Conservation (phyloP, 1,140 invertebrate genomes). For the Drosophila burlai region DNA sequence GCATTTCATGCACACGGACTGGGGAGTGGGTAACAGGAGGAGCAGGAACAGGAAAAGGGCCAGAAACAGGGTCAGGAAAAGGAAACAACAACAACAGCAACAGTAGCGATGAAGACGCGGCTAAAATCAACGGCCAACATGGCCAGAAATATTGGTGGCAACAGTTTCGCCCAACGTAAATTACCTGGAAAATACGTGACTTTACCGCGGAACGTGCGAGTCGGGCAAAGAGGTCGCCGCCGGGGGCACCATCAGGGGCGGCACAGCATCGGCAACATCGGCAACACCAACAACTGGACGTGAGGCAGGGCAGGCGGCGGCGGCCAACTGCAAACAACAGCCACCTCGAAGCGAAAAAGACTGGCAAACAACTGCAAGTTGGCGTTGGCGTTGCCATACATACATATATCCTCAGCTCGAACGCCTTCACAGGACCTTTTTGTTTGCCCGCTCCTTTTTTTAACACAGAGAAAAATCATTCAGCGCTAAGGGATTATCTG, state of each 20-base stretch:
- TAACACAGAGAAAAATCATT: neutral
- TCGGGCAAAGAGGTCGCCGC: conserved; percentile 28
- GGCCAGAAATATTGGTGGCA: conserved; percentile 81
- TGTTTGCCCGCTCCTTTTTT: conserved; percentile 21
- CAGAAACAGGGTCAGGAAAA: conserved; percentile 8
- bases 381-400: conserved; percentile 16
- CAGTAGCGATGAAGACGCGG: conserved; percentile 45
- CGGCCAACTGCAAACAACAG: conserved; percentile 48
- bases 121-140: conserved; percentile 70
- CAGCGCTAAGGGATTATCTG: neutral
- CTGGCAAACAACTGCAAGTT: conserved; percentile 64
- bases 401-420: conserved; percentile 23
- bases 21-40: neutral
- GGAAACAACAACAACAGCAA: conserved; percentile 26
- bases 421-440: conserved; percentile 25
- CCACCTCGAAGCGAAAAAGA: conserved; percentile 31
- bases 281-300: conserved; percentile 35
- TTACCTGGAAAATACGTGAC: conserved; percentile 83
- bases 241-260: conserved; percentile 7
- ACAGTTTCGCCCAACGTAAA: conserved; percentile 82
- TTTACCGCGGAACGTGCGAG: conserved; percentile 72
- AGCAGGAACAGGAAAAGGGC: neutral
- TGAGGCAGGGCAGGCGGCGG: conserved; percentile 45
- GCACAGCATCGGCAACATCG: conserved; percentile 5
- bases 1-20: conserved; percentile 68